phyloP scores from a whole-genome alignment of 2,797 vertebrate species.

The Coranthus polyacanthus region DNA sequence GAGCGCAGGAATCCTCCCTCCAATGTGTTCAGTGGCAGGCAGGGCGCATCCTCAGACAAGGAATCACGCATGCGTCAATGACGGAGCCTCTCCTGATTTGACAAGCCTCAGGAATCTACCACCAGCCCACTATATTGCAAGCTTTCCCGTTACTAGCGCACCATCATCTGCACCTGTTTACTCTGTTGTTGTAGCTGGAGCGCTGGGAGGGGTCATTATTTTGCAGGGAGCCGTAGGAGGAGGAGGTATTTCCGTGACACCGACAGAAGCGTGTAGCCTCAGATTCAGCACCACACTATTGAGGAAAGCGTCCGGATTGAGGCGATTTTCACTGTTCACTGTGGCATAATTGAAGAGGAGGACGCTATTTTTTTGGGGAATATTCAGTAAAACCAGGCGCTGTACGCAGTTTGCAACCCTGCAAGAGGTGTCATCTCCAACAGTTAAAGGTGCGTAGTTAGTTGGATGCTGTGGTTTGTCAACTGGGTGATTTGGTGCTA shows the following conservation, averaged over 20 bases:
- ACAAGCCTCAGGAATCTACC: conserved; percentile 58
- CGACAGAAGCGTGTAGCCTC: conserved; percentile 80
- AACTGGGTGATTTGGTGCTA: conserved; percentile 55
- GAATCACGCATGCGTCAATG: conserved; percentile 77
- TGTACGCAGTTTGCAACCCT: conserved; percentile 72
- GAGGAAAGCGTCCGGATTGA: conserved; percentile 81
- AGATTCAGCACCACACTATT: conserved; percentile 82
- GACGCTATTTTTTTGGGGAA: conserved; percentile 60
- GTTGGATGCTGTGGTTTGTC: conserved; percentile 41
- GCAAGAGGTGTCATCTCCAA: conserved; percentile 72
- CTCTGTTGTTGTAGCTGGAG: conserved; percentile 66
- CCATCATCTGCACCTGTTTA: conserved; percentile 81
- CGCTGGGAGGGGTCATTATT: conserved; percentile 85
- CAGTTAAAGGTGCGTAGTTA: conserved; percentile 73
- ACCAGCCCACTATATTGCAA: conserved; percentile 82
- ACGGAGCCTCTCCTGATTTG: conserved; percentile 73
- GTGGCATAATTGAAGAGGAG: conserved; percentile 55
- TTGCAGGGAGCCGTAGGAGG: conserved; percentile 79
- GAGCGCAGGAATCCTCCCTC: conserved; percentile 41
- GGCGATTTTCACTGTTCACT: conserved; percentile 55
- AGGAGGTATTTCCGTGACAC: conserved; percentile 80
- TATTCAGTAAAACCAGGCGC: conserved; percentile 59
- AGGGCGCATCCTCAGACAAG: conserved; percentile 53
- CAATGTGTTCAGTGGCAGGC: conserved; percentile 20
- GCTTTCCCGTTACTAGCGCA: conserved; percentile 71